Base-by-base conservation (phyloP, 2,888 invertebrate genomes). In the Limnephilus auricula region DNA sequence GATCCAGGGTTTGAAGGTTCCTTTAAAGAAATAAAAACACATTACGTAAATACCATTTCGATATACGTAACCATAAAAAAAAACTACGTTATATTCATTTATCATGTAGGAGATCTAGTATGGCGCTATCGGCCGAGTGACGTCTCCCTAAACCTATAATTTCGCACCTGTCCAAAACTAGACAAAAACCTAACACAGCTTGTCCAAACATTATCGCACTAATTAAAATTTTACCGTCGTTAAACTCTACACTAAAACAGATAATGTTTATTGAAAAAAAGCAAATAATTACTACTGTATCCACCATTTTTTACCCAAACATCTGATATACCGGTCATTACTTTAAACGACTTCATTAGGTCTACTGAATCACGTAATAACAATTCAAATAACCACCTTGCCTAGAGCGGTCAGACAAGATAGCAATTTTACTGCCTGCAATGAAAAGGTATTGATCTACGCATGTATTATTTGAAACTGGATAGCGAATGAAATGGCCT, bases 271-370 rank as follows among this genome's bases (percentile, higher is more conserved):
- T 40, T 85, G 40, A 30, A 79, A 89, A 89, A 89, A 80, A 82
- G 82, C 80, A 82, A 40, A 82, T 89, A 89, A 89, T 89, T 32
- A 89, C 40, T 80, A 65, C 65, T 65, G 65, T 65, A 65, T 65
- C 65, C 25, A 65, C 25, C 65, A 37, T 89, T 50, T 89, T 89
- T 89, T 34, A 37, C 32, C 40, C 18, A 79, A 37, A 79, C 78
- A 78, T 87, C 79, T 79, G 79, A 78, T 89, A 89, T 80, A 80
- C 80, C 31, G 65, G 37, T 88, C 79, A 88, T 88, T 88, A 88
- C 78, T 88, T 87, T 50, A 87, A 88, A 85, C 40, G 85, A 12
- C 84, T n/a, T 84, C 84, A 84, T 84, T 84, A 84, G 84, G 25
- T 37, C 84, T 9, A 32, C 34, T 37, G 3, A 40, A 37, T 37